phyloP scores from a whole-genome alignment of 2,797 vertebrate genomes.

The Gobio occitaniae region DNA sequence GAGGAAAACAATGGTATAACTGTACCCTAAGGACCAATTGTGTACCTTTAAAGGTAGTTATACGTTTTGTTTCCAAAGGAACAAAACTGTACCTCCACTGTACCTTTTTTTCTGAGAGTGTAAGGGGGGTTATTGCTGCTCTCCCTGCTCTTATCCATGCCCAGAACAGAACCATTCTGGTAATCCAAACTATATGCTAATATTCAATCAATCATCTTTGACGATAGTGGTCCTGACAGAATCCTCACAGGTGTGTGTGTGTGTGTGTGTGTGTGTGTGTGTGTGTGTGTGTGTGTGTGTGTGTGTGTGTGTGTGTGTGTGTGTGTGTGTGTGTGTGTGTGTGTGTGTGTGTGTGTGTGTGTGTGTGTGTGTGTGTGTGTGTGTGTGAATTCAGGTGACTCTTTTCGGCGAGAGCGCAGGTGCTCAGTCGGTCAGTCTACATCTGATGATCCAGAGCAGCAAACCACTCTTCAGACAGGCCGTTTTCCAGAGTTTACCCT shows the following conservation, averaged over 20 bases:
- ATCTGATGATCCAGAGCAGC: conserved; percentile 81
- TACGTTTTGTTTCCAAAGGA: too few relatives aligned
- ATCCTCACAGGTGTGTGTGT: neutral
- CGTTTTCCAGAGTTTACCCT: conserved; percentile 79
- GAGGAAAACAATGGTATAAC: too few relatives aligned
- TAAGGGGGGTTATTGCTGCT: too few relatives aligned
- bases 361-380: conserved; percentile 25
- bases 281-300: conserved; percentile 25
- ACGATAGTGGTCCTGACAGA: too few relatives aligned
- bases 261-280: conserved; percentile 28
- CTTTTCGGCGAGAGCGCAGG: conserved; percentile 81
- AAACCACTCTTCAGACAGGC: conserved; percentile 75
- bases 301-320: conserved; percentile 28
- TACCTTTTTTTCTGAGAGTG: too few relatives aligned
- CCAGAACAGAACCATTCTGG: too few relatives aligned
- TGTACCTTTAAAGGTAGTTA: too few relatives aligned
- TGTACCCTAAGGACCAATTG: too few relatives aligned
- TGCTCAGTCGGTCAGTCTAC: conserved; percentile 78
- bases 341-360: conserved; percentile 28
- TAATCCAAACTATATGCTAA: too few relatives aligned
- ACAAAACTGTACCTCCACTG: too few relatives aligned
- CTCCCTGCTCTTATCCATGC: too few relatives aligned
- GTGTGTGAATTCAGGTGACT: conserved; percentile 69
- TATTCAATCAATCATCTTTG: too few relatives aligned
- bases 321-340: conserved; percentile 25